Base-by-base conservation (phyloP, 2,797 vertebrate genomes). In the Sebastes minor region DNA sequence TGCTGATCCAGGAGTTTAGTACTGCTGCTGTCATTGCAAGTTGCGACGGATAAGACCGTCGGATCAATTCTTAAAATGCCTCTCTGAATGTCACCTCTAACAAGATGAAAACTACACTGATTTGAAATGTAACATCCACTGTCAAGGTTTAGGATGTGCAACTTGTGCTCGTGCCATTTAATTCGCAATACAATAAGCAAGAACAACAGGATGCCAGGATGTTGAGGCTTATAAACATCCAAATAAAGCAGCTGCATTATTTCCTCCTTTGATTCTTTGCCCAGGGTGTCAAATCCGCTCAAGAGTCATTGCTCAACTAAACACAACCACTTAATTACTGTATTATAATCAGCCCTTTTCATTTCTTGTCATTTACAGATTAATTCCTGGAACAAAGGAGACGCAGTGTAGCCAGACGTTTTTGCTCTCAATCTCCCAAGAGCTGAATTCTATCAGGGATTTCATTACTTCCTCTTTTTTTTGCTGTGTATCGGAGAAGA, bases 211-310 rank as follows among this genome's bases (percentile, higher is more conserved):
- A 82, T 55, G 38, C 30, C 56, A 67, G 62, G 66, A 80, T 68
- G 52, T 32, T 6, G 66, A 18, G n/a, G 72, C 62, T 64, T 57
- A 59, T 46, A 74, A 82, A 71, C 53, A 53, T 71, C 74, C 70
- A 77, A 69, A 67, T 69, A 60, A 80, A 84, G 79, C 80, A 85
- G 76, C 81, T 84, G 85, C 74, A 64, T 20, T n/a, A 60, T 71
- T 68, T 88, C 38, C 20, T 73, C 60, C 73, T 80, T 84, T 64
- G 35, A 80, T 75, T 81, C 52, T 71, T 64, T 59, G 42, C 76
- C 86, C 74, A 68, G 35, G n/a, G 71, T 65, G 66, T 79, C 69
- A 46, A 74, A 83, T 71, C 18, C 53, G 7, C 49, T 71, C 27
- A 59, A 63, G 57, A 80, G 35, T 80, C 53, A 18, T 76, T 12